Conservation (phyloP, 1,140 invertebrate species). For the Popillia japonica region DNA sequence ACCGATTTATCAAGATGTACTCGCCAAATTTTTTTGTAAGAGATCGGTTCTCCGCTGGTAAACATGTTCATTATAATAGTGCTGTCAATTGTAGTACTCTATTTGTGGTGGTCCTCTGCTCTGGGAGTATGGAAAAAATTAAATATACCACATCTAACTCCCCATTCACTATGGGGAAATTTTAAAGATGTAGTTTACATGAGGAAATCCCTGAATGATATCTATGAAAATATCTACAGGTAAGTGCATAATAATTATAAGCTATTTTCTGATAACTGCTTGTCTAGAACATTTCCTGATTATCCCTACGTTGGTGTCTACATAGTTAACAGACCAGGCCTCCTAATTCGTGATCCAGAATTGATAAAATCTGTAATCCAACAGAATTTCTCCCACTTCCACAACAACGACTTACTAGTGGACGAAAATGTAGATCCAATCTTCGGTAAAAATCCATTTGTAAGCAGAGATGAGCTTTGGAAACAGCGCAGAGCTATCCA, state of each 20-base stretch:
- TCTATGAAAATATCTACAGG: constrained; percentile 1
- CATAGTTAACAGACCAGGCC: constrained; percentile 48
- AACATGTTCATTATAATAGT: background rate
- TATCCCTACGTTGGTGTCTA: constrained; percentile 51
- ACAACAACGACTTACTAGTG: constrained; percentile 57
- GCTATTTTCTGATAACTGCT: background rate
- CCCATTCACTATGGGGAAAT: constrained; percentile 8
- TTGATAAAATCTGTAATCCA: constrained; percentile 60
- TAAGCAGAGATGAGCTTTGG: constrained; percentile 55
- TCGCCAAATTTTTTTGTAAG: too few species aligned
- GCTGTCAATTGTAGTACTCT: background rate
- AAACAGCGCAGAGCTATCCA: constrained; percentile 43
- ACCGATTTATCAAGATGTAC: too few species aligned
- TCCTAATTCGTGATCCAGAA: constrained; percentile 60
- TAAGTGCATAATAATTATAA: background rate
- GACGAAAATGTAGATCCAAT: constrained; percentile 56
- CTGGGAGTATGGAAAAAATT: background rate
- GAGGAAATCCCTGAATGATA: background rate
- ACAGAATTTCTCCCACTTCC: constrained; percentile 61
- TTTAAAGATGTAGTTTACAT: background rate
- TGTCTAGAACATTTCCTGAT: constrained; percentile 50
- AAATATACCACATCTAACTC: background rate
- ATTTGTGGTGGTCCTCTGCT: background rate
- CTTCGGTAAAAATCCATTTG: constrained; percentile 55
- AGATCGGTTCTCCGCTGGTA: too few species aligned